These are phyloP conservation scores for Gryllus longicercus DNA, from an alignment of 2,888 invertebrate genomes.

Conservation along the genomic window DNA sequence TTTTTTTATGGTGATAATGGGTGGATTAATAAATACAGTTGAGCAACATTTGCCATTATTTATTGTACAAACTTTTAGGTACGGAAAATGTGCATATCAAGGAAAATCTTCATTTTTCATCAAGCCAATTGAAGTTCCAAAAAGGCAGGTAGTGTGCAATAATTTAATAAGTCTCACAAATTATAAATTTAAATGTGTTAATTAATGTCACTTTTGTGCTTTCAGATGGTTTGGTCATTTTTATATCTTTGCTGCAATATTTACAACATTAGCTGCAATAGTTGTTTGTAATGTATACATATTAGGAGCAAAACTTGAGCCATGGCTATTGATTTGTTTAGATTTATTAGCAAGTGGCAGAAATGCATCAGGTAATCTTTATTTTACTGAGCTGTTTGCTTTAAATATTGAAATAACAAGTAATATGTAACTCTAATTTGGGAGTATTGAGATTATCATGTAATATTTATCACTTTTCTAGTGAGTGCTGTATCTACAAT, in stretches of 20 bases:
- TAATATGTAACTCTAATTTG: too few species aligned
- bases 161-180: too few species aligned
- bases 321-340: conserved; percentile 51
- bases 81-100: conserved; percentile 68
- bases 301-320: conserved; percentile 51
- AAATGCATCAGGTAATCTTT: conserved; percentile 51
- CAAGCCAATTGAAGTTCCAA: conserved; percentile 63
- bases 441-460: background rate
- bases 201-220: conserved; percentile 33
- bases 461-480: conserved; percentile 45
- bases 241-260: conserved; percentile 65
- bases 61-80: conserved; percentile 63
- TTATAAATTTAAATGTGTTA: conserved; percentile 18
- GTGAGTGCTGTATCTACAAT: conserved; percentile 59
- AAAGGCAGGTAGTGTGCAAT: conserved; percentile 49
- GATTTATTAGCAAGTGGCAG: conserved; percentile 48
- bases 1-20: conserved; percentile 51
- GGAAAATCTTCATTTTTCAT: conserved; percentile 44
- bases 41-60: conserved; percentile 64
- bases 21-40: conserved; percentile 60
- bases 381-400: too few species aligned
- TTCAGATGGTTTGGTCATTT: conserved; percentile 72
- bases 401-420: too few species aligned
- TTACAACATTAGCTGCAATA: conserved; percentile 53
- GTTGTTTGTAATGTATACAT: conserved; percentile 54